Percentiles rank a stretch among this genome's conserved stretches.
phyloP scores from a whole-genome alignment of 2,113 vertebrate species.

The Elgaria multicarinata region DNA sequence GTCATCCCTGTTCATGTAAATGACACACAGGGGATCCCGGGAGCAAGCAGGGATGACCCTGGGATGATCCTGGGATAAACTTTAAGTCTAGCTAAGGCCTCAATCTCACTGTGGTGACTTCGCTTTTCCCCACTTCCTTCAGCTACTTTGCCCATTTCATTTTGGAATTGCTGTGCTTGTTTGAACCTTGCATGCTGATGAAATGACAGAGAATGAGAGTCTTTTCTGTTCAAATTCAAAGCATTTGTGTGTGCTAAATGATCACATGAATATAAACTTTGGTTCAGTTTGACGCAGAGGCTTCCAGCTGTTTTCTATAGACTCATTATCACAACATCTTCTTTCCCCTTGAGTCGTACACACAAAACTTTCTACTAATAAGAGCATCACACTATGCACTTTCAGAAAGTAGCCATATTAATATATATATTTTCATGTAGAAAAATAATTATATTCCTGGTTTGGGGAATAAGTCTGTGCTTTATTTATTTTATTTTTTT shows the following conservation, averaged over 20 bases:
- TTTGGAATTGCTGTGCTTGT: background rate
- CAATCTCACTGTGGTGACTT: background rate
- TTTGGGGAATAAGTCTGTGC: background rate
- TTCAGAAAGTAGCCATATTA: background rate
- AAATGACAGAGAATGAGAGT: background rate
- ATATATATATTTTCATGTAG: background rate
- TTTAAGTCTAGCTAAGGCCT: too few relatives aligned
- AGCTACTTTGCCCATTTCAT: background rate
- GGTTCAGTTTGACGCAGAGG: background rate
- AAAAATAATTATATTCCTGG: background rate
- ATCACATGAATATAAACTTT: background rate
- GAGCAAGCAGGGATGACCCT: too few relatives aligned
- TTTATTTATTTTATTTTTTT: slow-evolving; percentile 11
- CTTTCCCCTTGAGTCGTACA: background rate
- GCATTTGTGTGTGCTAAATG: background rate
- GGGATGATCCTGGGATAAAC: too few relatives aligned
- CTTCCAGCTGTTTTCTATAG: background rate
- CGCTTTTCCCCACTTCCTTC: background rate
- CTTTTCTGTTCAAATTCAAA: background rate
- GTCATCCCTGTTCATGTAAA: too few relatives aligned
- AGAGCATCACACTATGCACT: background rate
- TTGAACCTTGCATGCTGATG: background rate
- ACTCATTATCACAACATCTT: background rate
- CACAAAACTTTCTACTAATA: background rate
- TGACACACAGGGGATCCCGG: too few relatives aligned